phyloP scores from a whole-genome alignment of 2,113 vertebrate species.

The Steatornis caripensis region DNA sequence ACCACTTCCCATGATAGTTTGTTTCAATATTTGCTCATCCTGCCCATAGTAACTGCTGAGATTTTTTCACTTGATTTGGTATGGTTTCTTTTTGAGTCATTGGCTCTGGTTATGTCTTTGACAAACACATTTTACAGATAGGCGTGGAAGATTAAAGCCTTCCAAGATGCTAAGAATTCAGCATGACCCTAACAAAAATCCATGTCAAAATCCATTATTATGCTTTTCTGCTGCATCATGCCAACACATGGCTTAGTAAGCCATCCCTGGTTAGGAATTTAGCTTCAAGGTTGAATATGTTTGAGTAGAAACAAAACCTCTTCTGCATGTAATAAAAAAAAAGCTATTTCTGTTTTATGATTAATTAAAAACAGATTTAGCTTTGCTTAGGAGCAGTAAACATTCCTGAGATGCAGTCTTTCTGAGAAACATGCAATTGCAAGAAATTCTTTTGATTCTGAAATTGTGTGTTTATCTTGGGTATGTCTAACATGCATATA shows the following conservation, averaged over 20 bases:
- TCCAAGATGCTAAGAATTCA: not conserved
- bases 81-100: not conserved
- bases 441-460: not conserved
- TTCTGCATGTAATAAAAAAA: not conserved
- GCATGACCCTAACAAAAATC: not conserved
- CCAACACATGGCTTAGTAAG: not conserved
- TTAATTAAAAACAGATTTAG: not conserved
- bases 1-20: not conserved
- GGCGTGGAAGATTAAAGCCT: not conserved
- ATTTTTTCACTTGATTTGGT: not conserved
- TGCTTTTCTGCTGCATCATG: not conserved
- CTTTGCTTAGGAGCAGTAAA: not conserved
- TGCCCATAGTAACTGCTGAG: not conserved
- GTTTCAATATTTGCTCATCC: not conserved
- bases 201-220: not conserved
- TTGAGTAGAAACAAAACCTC: not conserved
- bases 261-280: not conserved
- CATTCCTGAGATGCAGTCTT: not conserved
- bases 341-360: not conserved
- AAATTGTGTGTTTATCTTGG: conserved; percentile 14
- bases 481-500: conserved; percentile 13
- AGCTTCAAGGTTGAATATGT: not conserved
- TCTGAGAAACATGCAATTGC: not conserved
- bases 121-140: not conserved
- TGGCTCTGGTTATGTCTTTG: not conserved